A percentile compares a stretch with the other conserved stretches of the same genome.
Evolutionary conservation across 2,113 vertebrate genomes (phyloP).

Genomic region (Leucoraja erinaceus): DNA sequence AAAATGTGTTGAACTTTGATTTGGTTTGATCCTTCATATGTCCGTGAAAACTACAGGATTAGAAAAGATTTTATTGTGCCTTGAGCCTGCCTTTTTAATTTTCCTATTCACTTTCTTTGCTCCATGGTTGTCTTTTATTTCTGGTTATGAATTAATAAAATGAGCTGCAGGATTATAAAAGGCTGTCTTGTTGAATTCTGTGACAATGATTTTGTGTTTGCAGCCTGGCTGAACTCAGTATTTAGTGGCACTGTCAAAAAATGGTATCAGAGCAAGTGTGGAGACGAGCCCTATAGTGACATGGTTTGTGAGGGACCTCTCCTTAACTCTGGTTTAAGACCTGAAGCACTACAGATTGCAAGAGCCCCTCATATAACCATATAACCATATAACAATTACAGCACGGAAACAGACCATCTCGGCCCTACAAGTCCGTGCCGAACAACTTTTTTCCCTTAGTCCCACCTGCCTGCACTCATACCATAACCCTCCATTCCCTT

Average conservation of each 20-base stretch:
- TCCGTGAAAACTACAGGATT: background rate
- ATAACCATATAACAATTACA: too few relatives aligned
- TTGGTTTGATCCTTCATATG: background rate
- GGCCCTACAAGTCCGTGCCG: too few relatives aligned
- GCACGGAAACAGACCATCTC: too few relatives aligned
- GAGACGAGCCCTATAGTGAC: background rate
- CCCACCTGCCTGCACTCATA: too few relatives aligned
- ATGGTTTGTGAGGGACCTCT: background rate
- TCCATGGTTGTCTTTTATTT: background rate
- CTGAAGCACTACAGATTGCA: background rate
- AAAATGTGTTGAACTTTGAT: background rate
- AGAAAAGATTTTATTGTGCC: background rate
- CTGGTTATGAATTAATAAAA: constrained; percentile 4
- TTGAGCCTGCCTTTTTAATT: background rate
- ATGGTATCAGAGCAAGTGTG: background rate
- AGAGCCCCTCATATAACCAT: background rate
- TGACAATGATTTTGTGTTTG: background rate
- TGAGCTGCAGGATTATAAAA: background rate
- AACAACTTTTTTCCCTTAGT: too few relatives aligned
- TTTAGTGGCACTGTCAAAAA: background rate
- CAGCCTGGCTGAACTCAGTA: background rate
- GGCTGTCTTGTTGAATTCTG: background rate
- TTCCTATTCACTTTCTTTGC: background rate
- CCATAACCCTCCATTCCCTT: too few relatives aligned
- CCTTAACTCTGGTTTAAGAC: background rate